These are phyloP conservation scores for Pelusios castaneus DNA, from an alignment of 2,113 vertebrate genomes.

Conservation along the genomic window DNA sequence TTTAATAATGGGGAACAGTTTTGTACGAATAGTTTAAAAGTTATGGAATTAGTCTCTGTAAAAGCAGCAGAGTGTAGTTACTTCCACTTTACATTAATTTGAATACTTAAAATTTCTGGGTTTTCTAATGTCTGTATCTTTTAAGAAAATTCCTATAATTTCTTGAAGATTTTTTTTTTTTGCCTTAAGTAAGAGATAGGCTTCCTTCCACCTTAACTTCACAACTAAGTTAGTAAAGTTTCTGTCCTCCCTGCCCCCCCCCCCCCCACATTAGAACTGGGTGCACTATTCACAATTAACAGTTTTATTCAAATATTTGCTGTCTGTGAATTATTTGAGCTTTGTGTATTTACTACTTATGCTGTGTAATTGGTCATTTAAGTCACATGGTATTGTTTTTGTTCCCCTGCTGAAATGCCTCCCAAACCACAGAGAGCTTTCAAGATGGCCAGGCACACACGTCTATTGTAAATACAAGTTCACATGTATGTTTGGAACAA, in stretches of 20 bases:
- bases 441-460: background rate
- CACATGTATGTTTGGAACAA: background rate
- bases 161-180: background rate
- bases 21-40: background rate
- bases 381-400: background rate
- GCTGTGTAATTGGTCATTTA: background rate
- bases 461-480: background rate
- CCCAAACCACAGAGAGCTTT: background rate
- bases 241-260: background rate
- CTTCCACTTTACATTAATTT: background rate
- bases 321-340: background rate
- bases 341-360: background rate
- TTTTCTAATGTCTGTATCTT: background rate
- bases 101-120: background rate
- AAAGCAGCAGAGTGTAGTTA: background rate
- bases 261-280: background rate
- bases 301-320: background rate
- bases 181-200: background rate
- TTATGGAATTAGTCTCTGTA: background rate
- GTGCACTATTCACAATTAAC: background rate
- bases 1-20: fast-evolving
- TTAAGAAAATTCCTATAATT: background rate
- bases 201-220: background rate
- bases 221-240: background rate
- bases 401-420: background rate